Percentiles rank a stretch among this genome's conserved stretches.
These are phyloP conservation scores for Oncorhynchus clarkii DNA, from an alignment of 2,113 vertebrate species.

Conservation along the genomic window DNA sequence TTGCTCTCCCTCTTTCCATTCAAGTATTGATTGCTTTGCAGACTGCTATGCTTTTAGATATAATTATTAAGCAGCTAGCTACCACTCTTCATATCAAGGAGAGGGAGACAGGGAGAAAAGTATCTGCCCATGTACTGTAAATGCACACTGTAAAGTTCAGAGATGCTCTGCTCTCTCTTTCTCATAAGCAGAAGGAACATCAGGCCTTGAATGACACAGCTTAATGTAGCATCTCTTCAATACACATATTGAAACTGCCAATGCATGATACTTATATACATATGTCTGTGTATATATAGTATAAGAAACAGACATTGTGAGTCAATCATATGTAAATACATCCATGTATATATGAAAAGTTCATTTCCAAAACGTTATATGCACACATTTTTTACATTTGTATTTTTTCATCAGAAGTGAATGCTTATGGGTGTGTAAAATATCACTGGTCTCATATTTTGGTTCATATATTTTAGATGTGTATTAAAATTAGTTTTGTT, in stretches of 20 bases:
- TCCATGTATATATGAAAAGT: not conserved
- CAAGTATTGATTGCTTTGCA: constrained; percentile 28
- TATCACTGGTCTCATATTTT: too few species aligned
- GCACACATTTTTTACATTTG: too few species aligned
- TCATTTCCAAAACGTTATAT: too few species aligned
- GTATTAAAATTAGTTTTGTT: too few species aligned
- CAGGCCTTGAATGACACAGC: not conserved
- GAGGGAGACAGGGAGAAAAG: constrained; percentile 1
- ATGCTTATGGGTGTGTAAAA: too few species aligned
- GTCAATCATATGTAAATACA: not conserved
- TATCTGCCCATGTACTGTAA: not conserved
- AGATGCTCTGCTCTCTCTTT: not conserved
- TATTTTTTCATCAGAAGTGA: too few species aligned
- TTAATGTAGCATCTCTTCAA: not conserved
- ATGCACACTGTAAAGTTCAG: not conserved
- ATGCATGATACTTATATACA: not conserved
- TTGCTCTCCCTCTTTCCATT: constrained; percentile 12
- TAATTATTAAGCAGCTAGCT: constrained; percentile 27
- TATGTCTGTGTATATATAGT: not conserved
- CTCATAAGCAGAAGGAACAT: not conserved
- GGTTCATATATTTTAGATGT: too few species aligned
- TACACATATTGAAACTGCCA: not conserved
- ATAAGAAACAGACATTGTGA: not conserved
- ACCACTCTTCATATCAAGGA: constrained; percentile 12
- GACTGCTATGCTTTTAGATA: constrained; percentile 20